Evolutionary conservation across 1,140 invertebrate species (phyloP).

Genomic region (Drosophila sulfurigaster): DNA sequence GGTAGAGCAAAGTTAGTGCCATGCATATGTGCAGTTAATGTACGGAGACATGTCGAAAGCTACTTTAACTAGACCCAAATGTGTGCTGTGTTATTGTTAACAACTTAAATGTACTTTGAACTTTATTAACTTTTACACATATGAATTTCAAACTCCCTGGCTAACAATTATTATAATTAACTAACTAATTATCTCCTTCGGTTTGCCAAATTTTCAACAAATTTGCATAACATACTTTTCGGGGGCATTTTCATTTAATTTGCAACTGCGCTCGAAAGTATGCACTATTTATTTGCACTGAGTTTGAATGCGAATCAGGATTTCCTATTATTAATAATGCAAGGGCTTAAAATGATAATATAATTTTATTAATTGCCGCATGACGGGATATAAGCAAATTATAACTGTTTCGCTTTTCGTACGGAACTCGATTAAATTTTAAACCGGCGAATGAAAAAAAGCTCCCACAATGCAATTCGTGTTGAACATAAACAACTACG

Average conservation of each 20-base stretch:
- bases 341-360: neutral
- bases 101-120: constrained; percentile 3
- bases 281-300: neutral
- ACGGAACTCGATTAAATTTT: constrained; percentile 61
- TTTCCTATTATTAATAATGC: constrained; percentile 3
- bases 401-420: constrained; percentile 11
- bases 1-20: neutral
- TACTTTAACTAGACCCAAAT: neutral
- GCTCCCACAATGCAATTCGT: neutral
- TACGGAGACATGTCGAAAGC: neutral
- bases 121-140: neutral
- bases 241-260: neutral
- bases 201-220: neutral
- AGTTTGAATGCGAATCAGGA: neutral
- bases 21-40: neutral
- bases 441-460: constrained; percentile 1
- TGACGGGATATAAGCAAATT: neutral
- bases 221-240: neutral
- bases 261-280: neutral
- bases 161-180: constrained; percentile 6
- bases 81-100: neutral
- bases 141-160: neutral
- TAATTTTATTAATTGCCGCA: neutral
- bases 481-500: neutral
- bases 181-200: neutral